Percentiles rank a stretch among this genome's conserved stretches.
These are phyloP conservation scores for Aleadryas rufinucha DNA, from an alignment of 2,113 vertebrate genomes.

Conservation along the genomic window DNA sequence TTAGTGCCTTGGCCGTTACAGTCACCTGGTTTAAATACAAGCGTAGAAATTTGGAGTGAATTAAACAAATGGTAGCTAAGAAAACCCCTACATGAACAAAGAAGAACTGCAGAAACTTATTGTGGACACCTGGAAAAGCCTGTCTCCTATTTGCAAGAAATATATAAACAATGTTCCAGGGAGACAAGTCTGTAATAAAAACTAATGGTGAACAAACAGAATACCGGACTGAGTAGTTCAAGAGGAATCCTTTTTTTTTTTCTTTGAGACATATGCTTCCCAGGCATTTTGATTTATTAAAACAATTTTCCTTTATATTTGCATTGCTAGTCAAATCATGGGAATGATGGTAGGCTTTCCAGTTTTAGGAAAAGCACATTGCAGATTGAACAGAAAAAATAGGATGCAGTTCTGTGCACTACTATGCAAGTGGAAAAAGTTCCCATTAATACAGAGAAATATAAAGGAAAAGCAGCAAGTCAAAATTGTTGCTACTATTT, in stretches of 20 bases:
- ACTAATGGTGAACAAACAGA: slow-evolving; percentile 32
- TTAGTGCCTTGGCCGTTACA: slow-evolving; percentile 15
- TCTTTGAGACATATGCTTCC: neutral
- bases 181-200: slow-evolving; percentile 52
- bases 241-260: neutral
- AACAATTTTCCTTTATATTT: neutral
- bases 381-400: neutral
- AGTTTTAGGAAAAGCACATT: neutral
- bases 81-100: slow-evolving; percentile 36
- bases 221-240: neutral
- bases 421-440: neutral
- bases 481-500: neutral
- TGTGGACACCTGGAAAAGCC: slow-evolving; percentile 44
- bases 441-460: neutral
- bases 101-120: slow-evolving; percentile 25
- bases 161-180: slow-evolving; percentile 32
- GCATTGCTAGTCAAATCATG: neutral
- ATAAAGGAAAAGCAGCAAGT: neutral
- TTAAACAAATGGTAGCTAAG: slow-evolving; percentile 57
- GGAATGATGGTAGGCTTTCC: neutral
- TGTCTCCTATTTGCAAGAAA: slow-evolving; percentile 57
- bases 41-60: slow-evolving; percentile 47
- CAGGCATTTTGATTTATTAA: neutral
- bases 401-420: neutral
- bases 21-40: slow-evolving; percentile 58